Conservation (phyloP, 2,797 vertebrate genomes). For the Catostomus latipinnis region DNA sequence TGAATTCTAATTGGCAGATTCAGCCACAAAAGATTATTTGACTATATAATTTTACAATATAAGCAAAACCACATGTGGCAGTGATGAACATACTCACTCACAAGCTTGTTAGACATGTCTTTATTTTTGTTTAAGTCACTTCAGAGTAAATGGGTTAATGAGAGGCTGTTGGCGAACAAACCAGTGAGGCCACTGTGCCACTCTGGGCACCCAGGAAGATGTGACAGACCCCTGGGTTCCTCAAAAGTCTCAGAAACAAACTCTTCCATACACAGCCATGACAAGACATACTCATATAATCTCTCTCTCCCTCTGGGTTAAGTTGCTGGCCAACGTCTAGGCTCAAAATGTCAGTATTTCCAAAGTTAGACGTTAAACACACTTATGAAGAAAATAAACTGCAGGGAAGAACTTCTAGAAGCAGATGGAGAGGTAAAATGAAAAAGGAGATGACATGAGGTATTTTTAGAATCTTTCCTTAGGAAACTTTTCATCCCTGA, state of each 20-base stretch:
- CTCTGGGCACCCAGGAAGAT: conserved; percentile 10
- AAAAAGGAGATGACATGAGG: conserved; percentile 60
- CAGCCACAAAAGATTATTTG: too few relatives aligned
- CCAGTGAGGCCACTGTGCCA: background rate
- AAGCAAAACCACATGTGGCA: too few relatives aligned
- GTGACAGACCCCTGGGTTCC: conserved; percentile 20
- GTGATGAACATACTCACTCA: too few relatives aligned
- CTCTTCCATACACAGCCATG: background rate
- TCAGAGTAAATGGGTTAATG: background rate
- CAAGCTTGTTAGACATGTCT: too few relatives aligned
- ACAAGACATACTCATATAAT: conserved; percentile 48
- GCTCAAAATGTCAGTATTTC: conserved; percentile 76
- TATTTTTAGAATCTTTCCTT: conserved; percentile 69
- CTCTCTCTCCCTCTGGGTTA: conserved; percentile 46
- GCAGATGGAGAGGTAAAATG: conserved; percentile 43
- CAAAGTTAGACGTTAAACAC: conserved; percentile 75
- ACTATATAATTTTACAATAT: too few relatives aligned
- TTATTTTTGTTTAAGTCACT: background rate
- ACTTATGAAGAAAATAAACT: conserved; percentile 63
- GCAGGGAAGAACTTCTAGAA: conserved; percentile 27
- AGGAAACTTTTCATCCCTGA: conserved; percentile 68
- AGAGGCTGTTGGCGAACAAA: background rate
- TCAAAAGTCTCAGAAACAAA: background rate
- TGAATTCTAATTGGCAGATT: too few relatives aligned
- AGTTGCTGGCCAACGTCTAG: conserved; percentile 37